Conservation (phyloP, 2,888 invertebrate species). For the Ligdia adustata region DNA sequence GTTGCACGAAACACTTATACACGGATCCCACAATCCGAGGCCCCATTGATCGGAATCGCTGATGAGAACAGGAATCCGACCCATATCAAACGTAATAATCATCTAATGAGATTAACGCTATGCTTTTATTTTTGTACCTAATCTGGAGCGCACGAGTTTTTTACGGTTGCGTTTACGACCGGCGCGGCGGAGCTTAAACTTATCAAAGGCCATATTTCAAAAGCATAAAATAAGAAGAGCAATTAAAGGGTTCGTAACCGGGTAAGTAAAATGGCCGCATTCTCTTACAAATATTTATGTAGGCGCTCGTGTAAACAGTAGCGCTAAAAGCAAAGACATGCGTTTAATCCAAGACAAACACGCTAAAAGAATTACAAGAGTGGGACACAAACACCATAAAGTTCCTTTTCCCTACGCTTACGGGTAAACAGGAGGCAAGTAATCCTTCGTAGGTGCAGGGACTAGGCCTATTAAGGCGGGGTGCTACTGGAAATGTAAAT, state of each 20-base stretch:
- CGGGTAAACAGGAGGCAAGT: constrained; percentile 71
- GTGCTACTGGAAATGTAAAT: constrained; percentile 69
- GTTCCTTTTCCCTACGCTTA: constrained; percentile 56
- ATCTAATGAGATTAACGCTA: constrained; percentile 59
- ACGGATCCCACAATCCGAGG: constrained; percentile 58
- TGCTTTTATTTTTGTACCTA: constrained; percentile 51
- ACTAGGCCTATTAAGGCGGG: constrained; percentile 65
- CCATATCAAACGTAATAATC: constrained; percentile 61
- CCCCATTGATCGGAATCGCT: constrained; percentile 57
- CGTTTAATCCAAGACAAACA: constrained; percentile 80
- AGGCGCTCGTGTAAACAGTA: constrained; percentile 75
- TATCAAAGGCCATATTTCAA: constrained; percentile 70
- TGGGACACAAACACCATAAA: constrained; percentile 71
- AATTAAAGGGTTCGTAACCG: constrained; percentile 75
- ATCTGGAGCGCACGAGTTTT: constrained; percentile 54
- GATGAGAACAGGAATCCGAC: constrained; percentile 52
- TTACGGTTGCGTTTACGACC: constrained; percentile 64
- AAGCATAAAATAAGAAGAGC: constrained; percentile 72
- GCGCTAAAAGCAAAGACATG: constrained; percentile 79
- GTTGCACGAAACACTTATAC: constrained; percentile 69
- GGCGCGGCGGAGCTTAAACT: constrained; percentile 56
- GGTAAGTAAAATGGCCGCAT: constrained; percentile 70
- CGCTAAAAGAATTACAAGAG: constrained; percentile 74
- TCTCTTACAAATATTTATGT: constrained; percentile 74
- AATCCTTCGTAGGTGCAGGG: constrained; percentile 64